phyloP scores from a whole-genome alignment of 64 coral and sea anemone genomes.

The Porites australiensis region DNA sequence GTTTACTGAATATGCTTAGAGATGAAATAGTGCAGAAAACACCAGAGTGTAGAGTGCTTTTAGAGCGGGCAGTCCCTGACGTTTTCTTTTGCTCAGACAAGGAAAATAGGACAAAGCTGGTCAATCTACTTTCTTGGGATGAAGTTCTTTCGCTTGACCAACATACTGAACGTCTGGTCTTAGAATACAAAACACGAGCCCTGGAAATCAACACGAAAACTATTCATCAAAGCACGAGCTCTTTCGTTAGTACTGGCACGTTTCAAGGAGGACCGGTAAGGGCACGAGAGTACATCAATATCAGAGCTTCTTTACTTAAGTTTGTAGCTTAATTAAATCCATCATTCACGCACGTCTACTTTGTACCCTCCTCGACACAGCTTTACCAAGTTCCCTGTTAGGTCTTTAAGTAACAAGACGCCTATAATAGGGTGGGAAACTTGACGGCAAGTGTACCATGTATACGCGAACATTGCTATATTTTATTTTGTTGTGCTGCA shows the following conservation, averaged over 20 bases:
- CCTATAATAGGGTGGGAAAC: too few species aligned
- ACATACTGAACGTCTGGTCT: slow-evolving; percentile 1
- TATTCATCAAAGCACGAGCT: not conserved
- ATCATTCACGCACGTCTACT: too few species aligned
- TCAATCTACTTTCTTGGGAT: not conserved
- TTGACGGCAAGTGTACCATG: too few species aligned
- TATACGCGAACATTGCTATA: too few species aligned
- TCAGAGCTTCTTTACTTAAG: too few species aligned
- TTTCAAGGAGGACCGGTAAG: slow-evolving; percentile 10
- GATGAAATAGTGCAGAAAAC: not conserved
- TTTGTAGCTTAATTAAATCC: too few species aligned
- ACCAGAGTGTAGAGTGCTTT: not conserved
- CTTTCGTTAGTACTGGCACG: not conserved
- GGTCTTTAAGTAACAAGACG: too few species aligned
- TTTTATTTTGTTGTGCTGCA: too few species aligned
- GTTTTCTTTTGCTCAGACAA: not conserved
- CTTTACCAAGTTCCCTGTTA: too few species aligned
- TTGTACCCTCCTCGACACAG: too few species aligned
- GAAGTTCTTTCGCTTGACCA: not conserved
- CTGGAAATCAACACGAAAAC: slow-evolving; percentile 2
- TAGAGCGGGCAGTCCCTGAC: not conserved
- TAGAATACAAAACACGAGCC: not conserved
- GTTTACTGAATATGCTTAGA: not conserved
- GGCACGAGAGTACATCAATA: not conserved
- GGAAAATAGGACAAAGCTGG: not conserved